Base-by-base conservation (phyloP, 2,113 vertebrate species). In the Thomomys bottae region DNA sequence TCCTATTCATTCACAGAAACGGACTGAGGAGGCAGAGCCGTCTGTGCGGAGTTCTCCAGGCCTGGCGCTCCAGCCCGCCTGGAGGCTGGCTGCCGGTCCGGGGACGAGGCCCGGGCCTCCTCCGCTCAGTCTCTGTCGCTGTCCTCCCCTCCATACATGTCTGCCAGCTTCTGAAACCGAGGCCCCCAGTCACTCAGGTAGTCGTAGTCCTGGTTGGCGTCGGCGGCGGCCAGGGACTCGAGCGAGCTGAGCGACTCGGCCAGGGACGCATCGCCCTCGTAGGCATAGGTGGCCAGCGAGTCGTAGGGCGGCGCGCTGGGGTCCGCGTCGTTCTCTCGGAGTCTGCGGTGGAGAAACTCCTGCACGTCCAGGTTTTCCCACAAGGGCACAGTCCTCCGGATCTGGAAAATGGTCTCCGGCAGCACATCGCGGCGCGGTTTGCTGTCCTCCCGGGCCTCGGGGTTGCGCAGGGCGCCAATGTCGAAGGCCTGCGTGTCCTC, bases 401-500 rank as follows among this genome's bases (percentile, higher is more conserved):
- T 98, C 92, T 98, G 98, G 94, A 98, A 98, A 95, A 98, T 97
- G 21, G 97, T 97, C 89, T 98, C 98, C n/a, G 98, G 98, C 81
- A 98, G 97, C 5, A 98, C 97, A 71, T 98, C 98, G 84, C 98
- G 97, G 84, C 98, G 96, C 8, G 97, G 95, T 92, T 98, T 98
- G 75, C 90, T 98, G 86, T 98, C 98, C 38, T 98, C 98, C 23
- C 98, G 97, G 0, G 97, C 98, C 95, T 98, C 98, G 32, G 98
- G 98, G 80, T 98, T 98, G 93, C 98, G 96, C 34, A 98, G 45
- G 0, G 98, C 97, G 21, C 98, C 98, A 10, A 98, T 98, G 67
- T 98, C 98, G 94, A 98, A 98, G 84, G 98, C 98, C 38, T 98
- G 98, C 0, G 98, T 98, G n/a, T 98, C 98, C 88, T 98, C 98